These are phyloP conservation scores for Molossus alvarezi DNA, from an alignment of 2,797 vertebrate species.

Conservation along the genomic window DNA sequence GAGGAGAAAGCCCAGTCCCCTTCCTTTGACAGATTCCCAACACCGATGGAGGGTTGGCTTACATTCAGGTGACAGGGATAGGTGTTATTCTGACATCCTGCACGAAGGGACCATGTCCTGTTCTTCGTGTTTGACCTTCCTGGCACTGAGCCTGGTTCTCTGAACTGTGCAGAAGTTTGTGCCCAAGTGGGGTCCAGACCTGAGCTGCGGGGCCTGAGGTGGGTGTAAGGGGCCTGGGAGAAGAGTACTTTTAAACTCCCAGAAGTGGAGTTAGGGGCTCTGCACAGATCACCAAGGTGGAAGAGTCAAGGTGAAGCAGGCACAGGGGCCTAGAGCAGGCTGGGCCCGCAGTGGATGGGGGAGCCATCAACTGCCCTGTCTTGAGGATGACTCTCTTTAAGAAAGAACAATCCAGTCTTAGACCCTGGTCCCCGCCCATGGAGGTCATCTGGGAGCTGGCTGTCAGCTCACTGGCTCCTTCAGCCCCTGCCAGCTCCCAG, in stretches of 20 bases:
- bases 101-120: not conserved
- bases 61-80: not conserved
- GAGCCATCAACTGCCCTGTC: not conserved
- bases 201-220: not conserved
- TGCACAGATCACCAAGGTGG: not conserved
- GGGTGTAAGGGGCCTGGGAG: not conserved
- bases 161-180: not conserved
- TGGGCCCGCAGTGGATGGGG: not conserved
- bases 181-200: not conserved
- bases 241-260: not conserved
- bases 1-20: not conserved
- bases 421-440: not conserved
- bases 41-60: not conserved
- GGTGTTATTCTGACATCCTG: not conserved
- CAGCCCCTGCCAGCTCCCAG: not conserved
- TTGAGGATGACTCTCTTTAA: not conserved
- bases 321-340: not conserved
- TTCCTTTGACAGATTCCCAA: not conserved
- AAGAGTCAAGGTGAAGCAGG: not conserved
- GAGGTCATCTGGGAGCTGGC: constrained; percentile 72
- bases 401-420: constrained; percentile 67
- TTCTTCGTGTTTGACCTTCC: constrained; percentile 25
- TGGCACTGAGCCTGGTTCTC: not conserved
- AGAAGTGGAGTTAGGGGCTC: not conserved
- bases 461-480: constrained; percentile 21